Evolutionary conservation across 2,888 invertebrate species (phyloP), one percentile per base, ranked within the genome.

Genomic region (Synanthedon tipuliformis): DNA sequence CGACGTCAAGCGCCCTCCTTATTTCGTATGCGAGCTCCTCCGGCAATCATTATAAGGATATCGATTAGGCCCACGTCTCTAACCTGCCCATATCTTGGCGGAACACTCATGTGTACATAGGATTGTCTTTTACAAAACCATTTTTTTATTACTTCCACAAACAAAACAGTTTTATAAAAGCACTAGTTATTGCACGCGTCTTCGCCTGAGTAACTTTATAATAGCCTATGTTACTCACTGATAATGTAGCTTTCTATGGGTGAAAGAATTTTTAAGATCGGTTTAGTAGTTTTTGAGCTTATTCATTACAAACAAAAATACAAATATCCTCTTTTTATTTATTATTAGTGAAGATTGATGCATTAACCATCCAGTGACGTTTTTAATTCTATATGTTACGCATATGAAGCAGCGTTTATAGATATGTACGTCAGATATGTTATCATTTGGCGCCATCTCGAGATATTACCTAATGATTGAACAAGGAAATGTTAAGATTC

Each of bases 21-120:
- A 88, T 88, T 88, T 87, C 86, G 88, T 88, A 88, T 88, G 87
- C 88, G 85, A 87, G 86, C 78, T 86, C 82, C 87, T 87, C 80
- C 75, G 80, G 85, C 86, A 86, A 88, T 88, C 88, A 88, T 88
- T 88, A 88, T 85, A 85, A 87, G 84, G 80, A 81, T 88, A 88
- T 88, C 88, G 88, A 88, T 88, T 88, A 88, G 86, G 75, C 72
- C 79, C 78, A 78, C 78, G 81, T 76, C 74, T 81, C 78, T 73
- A 81, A 85, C 85, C 83, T 85, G 84, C 78, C 77, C 81, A 85
- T 85, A 83, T 86, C 83, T 83, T 75, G 73, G 71, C 69, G 73
- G 69, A 76, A 78, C 78, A 81, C 76, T 77, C 73, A 64, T 78
- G 73, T 78, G 74, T 81, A 73, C 75, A 75, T 72, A 81, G 74